Base-by-base conservation (phyloP, 1,140 invertebrate genomes). In the Cotesia typhae region DNA sequence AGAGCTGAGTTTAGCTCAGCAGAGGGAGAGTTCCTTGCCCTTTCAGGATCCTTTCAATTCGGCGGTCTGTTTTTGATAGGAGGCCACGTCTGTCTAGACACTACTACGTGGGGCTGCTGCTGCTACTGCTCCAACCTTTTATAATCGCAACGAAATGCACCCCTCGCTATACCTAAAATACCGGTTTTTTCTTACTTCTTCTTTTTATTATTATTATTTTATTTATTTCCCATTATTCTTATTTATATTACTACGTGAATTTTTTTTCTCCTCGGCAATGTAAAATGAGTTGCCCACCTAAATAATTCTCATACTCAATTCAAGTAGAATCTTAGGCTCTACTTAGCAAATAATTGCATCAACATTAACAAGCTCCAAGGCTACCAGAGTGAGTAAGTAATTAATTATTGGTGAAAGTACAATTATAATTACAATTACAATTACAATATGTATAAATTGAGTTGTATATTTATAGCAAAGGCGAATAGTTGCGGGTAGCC, bases 41-140 rank as follows among this genome's bases (percentile, higher is more conserved):
- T 84, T 84, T 85, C 80, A 76, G 80, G 79, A 78, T 80, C 76
- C 79, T 81, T 81, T 82, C 80, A 81, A 74, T 78, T 78, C 75
- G 80, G 78, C 78, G 79, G 80, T 82, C 79, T 82, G 80, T 82
- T 82, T 82, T 81, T 80, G 78, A 82, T 82, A 82, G 79, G 80
- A 81, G 81, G 77, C 80, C 67, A 65, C 78, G 74, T 81, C 67
- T 80, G 81, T 82, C 81, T 82, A 82, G 81, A 82, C 81, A 79
- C 76, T 65, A 73, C 37, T 65, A 73, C 37, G 67, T 68, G 66
- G 70, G 63, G 73, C 73, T 76, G 80, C 41, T 47, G 7, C 38
- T 41, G 38, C 38, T 41, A 41, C 76, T 81, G 79, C 76, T 79
- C 76, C 74, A 71, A 72, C 74, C 81, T 82, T 82, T 82, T 82